A percentile compares a stretch with the other conserved stretches of the same genome.
Evolutionary conservation across 2,113 vertebrate genomes (phyloP).

Genomic region (Menidia beryllina): DNA sequence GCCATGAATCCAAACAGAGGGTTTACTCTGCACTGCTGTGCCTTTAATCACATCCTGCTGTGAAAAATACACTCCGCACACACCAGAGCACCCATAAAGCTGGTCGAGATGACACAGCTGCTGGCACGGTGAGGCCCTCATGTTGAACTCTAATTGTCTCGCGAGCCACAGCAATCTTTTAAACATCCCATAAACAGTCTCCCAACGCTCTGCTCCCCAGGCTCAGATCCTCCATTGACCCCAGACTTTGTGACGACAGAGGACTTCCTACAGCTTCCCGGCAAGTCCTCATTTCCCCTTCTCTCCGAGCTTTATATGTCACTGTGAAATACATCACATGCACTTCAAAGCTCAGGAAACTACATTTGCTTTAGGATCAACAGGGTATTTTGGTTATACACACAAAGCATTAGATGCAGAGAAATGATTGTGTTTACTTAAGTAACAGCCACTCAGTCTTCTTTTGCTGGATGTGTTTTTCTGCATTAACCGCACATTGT

Average conservation of each 20-base stretch:
- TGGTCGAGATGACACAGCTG: conserved; percentile 29
- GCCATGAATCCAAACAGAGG: background rate
- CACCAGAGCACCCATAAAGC: conserved; percentile 35
- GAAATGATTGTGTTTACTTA: background rate
- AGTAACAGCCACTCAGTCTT: conserved; percentile 1
- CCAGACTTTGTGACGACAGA: conserved; percentile 66
- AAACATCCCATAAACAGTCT: conserved; percentile 41
- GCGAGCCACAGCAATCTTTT: conserved; percentile 29
- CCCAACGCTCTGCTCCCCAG: conserved; percentile 19
- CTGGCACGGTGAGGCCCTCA: conserved; percentile 17
- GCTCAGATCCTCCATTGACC: conserved; percentile 45
- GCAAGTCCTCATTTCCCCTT: conserved; percentile 63
- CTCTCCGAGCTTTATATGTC: conserved; percentile 45
- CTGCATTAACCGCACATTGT: conserved; percentile 10
- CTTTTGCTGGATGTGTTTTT: conserved; percentile 9
- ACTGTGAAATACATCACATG: conserved; percentile 46
- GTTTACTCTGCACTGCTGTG: conserved; percentile 38
- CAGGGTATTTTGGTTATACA: conserved; percentile 20
- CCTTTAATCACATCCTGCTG: conserved; percentile 56
- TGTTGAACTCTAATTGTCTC: conserved; percentile 42
- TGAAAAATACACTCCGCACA: conserved; percentile 42
- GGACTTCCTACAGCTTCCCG: conserved; percentile 65
- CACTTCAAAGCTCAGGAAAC: conserved; percentile 70
- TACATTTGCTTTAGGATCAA: conserved; percentile 34
- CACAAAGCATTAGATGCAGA: background rate